phyloP scores from a whole-genome alignment of 2,888 invertebrate species.

The Auanema freiburgensis region DNA sequence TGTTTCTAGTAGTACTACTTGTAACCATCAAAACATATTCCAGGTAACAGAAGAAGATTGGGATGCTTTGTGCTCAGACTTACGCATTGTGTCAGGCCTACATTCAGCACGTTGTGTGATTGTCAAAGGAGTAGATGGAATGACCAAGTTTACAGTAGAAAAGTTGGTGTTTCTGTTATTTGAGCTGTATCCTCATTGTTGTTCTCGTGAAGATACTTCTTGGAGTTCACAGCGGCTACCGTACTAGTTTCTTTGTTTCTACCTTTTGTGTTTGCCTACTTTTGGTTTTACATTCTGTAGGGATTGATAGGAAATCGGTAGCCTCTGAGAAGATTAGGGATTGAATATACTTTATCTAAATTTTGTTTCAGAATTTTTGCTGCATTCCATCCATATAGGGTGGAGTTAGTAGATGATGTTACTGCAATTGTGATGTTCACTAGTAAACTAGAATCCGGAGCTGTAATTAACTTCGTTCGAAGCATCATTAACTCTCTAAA shows the following conservation, averaged over 20 bases:
- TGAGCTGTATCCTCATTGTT: too few relatives aligned
- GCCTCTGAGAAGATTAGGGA: too few relatives aligned
- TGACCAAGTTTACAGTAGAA: slow-evolving; percentile 25
- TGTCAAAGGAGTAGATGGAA: slow-evolving; percentile 37
- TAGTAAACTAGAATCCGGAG: slow-evolving; percentile 14
- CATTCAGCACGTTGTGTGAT: slow-evolving; percentile 26
- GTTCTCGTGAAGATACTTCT: too few relatives aligned
- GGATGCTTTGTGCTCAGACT: slow-evolving; percentile 34
- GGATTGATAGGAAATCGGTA: too few relatives aligned
- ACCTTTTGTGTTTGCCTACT: too few relatives aligned
- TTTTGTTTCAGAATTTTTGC: slow-evolving; percentile 49
- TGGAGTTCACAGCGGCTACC: too few relatives aligned
- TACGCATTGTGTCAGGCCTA: slow-evolving; percentile 26
- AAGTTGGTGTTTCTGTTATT: slow-evolving; percentile 15
- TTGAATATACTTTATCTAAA: too few relatives aligned
- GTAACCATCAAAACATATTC: slow-evolving; percentile 10
- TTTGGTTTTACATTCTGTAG: too few relatives aligned
- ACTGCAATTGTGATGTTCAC: slow-evolving; percentile 21
- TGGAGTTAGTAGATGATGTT: slow-evolving; percentile 21
- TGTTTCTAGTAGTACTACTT: background rate
- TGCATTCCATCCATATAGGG: slow-evolving; percentile 37
- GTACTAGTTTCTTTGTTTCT: too few relatives aligned
- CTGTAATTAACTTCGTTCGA: slow-evolving; percentile 6
- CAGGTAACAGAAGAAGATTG: slow-evolving; percentile 27
- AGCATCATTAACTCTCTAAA: background rate